phyloP scores from a whole-genome alignment of 2,888 invertebrate genomes.

The Bruchidius siliquastri region DNA sequence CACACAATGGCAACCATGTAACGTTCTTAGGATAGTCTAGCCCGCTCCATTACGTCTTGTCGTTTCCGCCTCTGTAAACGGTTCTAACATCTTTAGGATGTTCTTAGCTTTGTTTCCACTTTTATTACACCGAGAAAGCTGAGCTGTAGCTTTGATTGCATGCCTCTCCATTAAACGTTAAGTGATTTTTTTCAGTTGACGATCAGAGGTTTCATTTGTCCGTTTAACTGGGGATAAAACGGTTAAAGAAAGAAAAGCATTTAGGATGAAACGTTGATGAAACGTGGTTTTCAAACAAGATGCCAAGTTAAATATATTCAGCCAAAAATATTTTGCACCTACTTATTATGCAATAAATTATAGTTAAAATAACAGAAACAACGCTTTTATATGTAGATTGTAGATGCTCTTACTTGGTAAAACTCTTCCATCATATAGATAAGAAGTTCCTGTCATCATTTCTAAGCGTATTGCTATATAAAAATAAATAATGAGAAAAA shows the following conservation, averaged over 20 bases:
- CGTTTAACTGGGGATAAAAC: not conserved
- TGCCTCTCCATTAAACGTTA: not conserved
- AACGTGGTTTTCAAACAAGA: too few relatives aligned
- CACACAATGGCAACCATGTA: not conserved
- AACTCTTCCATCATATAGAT: too few relatives aligned
- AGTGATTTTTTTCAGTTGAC: not conserved
- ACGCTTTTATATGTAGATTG: too few relatives aligned
- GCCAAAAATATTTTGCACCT: too few relatives aligned
- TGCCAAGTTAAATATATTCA: too few relatives aligned
- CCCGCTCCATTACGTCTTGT: constrained; percentile 25
- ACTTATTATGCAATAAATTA: too few relatives aligned
- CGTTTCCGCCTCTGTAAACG: constrained; percentile 32
- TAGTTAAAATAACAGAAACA: too few relatives aligned
- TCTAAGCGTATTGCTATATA: too few relatives aligned
- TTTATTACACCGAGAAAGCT: constrained; percentile 6
- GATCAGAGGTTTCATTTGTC: not conserved
- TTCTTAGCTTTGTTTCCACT: constrained; percentile 34
- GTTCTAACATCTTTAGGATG: constrained; percentile 42
- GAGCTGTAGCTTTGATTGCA: constrained; percentile 17
- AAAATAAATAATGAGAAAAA: too few relatives aligned
- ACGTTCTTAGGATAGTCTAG: constrained; percentile 17
- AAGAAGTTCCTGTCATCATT: too few relatives aligned
- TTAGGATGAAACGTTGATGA: not conserved
- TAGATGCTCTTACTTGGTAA: too few relatives aligned
- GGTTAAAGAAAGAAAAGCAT: not conserved